Evolutionary conservation across 1,140 invertebrate species (phyloP).

Genomic region (Galendromus occidentalis): DNA sequence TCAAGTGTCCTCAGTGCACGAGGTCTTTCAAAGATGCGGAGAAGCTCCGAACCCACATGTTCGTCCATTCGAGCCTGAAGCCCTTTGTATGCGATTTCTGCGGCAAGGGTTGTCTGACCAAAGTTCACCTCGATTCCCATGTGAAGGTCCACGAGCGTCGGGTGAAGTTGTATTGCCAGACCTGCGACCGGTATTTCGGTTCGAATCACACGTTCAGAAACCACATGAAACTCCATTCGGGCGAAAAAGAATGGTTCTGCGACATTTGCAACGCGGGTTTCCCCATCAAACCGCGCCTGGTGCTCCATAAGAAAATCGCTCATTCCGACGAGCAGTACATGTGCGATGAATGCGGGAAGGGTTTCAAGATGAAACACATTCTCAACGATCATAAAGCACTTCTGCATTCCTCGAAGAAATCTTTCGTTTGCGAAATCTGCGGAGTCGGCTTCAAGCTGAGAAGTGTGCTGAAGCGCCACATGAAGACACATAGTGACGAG

Average conservation of each 20-base stretch:
- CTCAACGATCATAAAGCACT: slow-evolving; percentile 26
- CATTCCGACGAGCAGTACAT: slow-evolving; percentile 20
- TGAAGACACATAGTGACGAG: slow-evolving; percentile 26
- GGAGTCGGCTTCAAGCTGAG: slow-evolving; percentile 27
- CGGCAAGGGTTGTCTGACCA: slow-evolving; percentile 21
- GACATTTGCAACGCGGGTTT: slow-evolving; percentile 8
- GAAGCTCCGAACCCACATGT: slow-evolving; percentile 23
- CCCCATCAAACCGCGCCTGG: slow-evolving; percentile 1
- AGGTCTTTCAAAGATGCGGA: slow-evolving; percentile 2
- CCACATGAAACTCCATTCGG: slow-evolving; percentile 3
- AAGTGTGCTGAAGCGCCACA: slow-evolving; percentile 27
- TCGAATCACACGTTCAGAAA: slow-evolving; percentile 4
- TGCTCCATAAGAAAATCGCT: slow-evolving; percentile 8
- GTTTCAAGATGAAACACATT: slow-evolving; percentile 28
- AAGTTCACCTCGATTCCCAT: neutral
- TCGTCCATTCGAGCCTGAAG: slow-evolving; percentile 28
- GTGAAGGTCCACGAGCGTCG: neutral
- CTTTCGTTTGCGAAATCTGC: slow-evolving; percentile 29
- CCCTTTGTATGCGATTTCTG: slow-evolving; percentile 29
- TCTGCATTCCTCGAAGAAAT: slow-evolving; percentile 25
- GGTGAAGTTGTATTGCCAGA: neutral
- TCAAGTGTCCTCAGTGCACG: slow-evolving; percentile 1
- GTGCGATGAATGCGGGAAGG: slow-evolving; percentile 28
- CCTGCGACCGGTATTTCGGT: neutral
- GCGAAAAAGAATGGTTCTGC: slow-evolving; percentile 8